A percentile compares a stretch with the other conserved stretches of the same genome.
Evolutionary conservation across 2,797 vertebrate genomes (phyloP).

Genomic region (Semaprochilodus insignis): DNA sequence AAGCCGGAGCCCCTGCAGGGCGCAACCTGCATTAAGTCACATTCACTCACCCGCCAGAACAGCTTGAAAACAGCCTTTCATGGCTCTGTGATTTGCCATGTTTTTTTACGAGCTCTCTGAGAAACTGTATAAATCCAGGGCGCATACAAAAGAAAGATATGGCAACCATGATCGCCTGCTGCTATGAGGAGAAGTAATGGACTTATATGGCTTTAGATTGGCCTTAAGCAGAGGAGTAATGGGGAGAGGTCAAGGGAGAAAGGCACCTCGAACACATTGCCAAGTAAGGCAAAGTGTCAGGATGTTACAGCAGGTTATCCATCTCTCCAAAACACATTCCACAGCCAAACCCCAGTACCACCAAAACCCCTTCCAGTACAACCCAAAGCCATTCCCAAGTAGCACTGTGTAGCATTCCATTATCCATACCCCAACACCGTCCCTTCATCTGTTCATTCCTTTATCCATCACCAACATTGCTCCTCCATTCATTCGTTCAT

Average conservation of each 20-base stretch:
- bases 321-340: too few relatives aligned
- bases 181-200: slow-evolving; percentile 39
- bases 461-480: too few relatives aligned
- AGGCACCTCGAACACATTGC: background rate
- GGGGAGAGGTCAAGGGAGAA: background rate
- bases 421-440: too few relatives aligned
- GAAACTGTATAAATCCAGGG: slow-evolving; percentile 23
- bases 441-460: too few relatives aligned
- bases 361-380: too few relatives aligned
- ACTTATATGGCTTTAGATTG: slow-evolving; percentile 34
- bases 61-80: slow-evolving; percentile 23
- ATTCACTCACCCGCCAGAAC: background rate
- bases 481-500: too few relatives aligned
- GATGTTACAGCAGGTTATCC: too few relatives aligned
- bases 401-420: too few relatives aligned
- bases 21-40: slow-evolving; percentile 37
- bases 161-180: background rate
- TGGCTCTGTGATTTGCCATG: slow-evolving; percentile 3
- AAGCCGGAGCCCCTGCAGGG: slow-evolving; percentile 5
- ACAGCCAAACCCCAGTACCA: too few relatives aligned
- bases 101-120: slow-evolving; percentile 40
- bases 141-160: slow-evolving; percentile 10
- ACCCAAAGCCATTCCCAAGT: too few relatives aligned
- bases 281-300: slow-evolving; percentile 11
- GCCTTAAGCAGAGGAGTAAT: slow-evolving; percentile 7